Evolutionary conservation across 2,888 invertebrate genomes (phyloP).

Genomic region (Nomada lathburiana): DNA sequence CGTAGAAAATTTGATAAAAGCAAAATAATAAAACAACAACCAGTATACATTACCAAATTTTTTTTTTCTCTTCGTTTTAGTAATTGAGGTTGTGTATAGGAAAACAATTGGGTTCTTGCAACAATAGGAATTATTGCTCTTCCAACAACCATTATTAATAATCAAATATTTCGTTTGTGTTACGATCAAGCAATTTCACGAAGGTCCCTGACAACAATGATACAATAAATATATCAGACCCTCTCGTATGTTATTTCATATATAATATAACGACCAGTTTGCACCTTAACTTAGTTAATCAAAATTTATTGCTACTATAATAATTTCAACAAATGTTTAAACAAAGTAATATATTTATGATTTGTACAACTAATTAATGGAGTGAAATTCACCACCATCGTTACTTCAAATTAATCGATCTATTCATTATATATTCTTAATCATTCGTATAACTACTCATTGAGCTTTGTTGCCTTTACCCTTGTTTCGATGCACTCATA

Average conservation of each 20-base stretch:
- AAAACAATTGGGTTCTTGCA: conserved; percentile 49
- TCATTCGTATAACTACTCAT: conserved; percentile 12
- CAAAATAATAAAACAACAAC: not conserved
- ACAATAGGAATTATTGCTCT: conserved; percentile 50
- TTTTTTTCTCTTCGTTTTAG: conserved; percentile 61
- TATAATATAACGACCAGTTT: not conserved
- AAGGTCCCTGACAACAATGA: not conserved
- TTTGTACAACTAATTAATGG: not conserved
- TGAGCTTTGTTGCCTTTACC: not conserved
- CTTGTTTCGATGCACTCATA: not conserved
- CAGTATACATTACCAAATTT: conserved; percentile 63
- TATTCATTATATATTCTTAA: conserved; percentile 19
- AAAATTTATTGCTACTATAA: not conserved
- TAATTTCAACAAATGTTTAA: not conserved
- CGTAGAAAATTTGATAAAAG: not conserved
- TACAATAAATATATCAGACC: not conserved
- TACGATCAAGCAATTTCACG: not conserved
- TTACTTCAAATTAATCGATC: conserved; percentile 15
- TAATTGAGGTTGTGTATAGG: conserved; percentile 55
- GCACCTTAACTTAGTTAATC: not conserved
- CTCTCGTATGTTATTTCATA: not conserved
- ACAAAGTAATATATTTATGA: not conserved
- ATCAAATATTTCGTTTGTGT: not conserved
- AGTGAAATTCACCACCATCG: conserved; percentile 2
- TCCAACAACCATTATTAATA: conserved; percentile 42